Conservation (phyloP, 1,140 invertebrate genomes). For the Brachionus sp. region DNA sequence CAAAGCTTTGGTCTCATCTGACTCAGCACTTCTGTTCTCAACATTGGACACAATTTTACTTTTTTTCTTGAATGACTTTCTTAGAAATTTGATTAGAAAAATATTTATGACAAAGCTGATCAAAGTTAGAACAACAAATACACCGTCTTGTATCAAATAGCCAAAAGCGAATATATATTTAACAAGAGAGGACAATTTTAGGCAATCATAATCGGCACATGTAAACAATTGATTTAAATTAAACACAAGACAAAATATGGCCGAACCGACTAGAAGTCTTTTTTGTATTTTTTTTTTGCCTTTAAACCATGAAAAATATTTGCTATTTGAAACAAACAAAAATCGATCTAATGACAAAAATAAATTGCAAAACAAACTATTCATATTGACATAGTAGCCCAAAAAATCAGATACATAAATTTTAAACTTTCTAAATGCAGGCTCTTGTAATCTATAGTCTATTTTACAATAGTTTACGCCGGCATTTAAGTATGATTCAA, state of each 20-base stretch:
- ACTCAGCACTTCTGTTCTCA: not conserved
- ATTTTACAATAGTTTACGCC: not conserved
- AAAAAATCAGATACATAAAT: not conserved
- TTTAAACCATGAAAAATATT: not conserved
- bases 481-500: not conserved
- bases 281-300: not conserved
- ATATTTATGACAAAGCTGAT: not conserved
- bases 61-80: not conserved
- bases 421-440: not conserved
- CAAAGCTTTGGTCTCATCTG: not conserved
- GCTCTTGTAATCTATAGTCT: not conserved
- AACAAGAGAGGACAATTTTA: not conserved
- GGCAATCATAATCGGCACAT: not conserved
- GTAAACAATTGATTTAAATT: conserved; percentile 8
- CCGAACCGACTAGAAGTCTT: not conserved
- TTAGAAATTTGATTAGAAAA: not conserved
- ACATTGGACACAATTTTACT: not conserved
- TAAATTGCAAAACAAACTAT: not conserved
- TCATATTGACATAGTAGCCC: not conserved
- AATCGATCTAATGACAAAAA: not conserved
- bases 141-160: not conserved
- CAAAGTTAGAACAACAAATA: not conserved
- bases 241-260: not conserved
- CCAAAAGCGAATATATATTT: not conserved
- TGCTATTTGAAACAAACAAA: not conserved